Base-by-base conservation (phyloP, 2,113 vertebrate genomes). In the Stercorarius parasiticus region DNA sequence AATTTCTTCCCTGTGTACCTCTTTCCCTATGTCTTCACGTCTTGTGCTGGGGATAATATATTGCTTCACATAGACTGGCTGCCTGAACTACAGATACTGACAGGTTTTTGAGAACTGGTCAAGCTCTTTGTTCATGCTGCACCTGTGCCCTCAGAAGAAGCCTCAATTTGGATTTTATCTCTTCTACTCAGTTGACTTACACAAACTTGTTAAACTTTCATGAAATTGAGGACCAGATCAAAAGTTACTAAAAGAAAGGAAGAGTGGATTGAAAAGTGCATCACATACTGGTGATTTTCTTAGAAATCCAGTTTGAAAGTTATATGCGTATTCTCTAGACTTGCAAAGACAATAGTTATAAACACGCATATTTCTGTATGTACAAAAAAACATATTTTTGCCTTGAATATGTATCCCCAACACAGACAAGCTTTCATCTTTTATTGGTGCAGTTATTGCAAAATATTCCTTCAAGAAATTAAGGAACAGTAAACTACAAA, bases 361-460 rank as follows among this genome's bases (percentile, higher is more conserved):
- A 65, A 62, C 17, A 43, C 3, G 53, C 6, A 0, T 7, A 42
- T 27, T 90, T 82, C 38, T 62, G 13, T 32, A 73, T 50, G 26
- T 25, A 67, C 12, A 43, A 27, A 52, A 27, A 52, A 52, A 6
- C 25, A 27, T 45, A 45, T 58, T 95, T 80, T n/a, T 21, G n/a
- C 6, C 52, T 59, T 55, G 16, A 91, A 55, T 66, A 67, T 2
- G 1, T 23, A 66, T 11, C 5, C 26, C 6, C 4, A 49, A 49
- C 22, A 88, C 2, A 62, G 11, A 87, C 2, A 85, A 69, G 13
- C 20, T 76, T 72, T 61, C 0, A 0, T 10, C 25, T 90, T 74
- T 71, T 74, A 65, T 7, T 27, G 2, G 21, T 20, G 6, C 9
- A 64, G 36, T n/a, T 88, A 86, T 59, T 61, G 21, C n/a, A 83